A percentile compares a stretch with the other conserved stretches of the same genome.
These are phyloP conservation scores for Brachionus paranguensis DNA, from an alignment of 1,140 invertebrate genomes.

Conservation along the genomic window DNA sequence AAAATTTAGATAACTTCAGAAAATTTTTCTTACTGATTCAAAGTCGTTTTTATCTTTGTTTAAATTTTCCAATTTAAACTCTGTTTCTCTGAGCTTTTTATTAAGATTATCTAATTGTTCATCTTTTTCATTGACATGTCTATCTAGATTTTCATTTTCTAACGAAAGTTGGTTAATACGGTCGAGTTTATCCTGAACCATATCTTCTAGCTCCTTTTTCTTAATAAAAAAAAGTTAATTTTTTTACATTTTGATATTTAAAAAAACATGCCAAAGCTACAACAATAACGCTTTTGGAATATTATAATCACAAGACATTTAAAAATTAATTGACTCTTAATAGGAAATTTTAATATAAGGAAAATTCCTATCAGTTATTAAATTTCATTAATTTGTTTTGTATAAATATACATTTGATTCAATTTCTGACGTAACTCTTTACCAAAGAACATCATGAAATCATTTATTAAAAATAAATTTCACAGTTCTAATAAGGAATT, in stretches of 20 bases:
- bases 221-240: background rate
- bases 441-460: no score
- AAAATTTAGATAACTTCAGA: background rate
- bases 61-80: background rate
- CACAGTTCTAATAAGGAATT: no score
- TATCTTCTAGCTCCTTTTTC: slow-evolving; percentile 5
- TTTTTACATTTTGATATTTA: background rate
- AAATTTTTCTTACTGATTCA: background rate
- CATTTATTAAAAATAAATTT: no score
- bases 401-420: no score
- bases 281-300: background rate
- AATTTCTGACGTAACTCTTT: no score
- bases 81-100: background rate
- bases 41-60: background rate
- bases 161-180: background rate
- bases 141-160: slow-evolving; percentile 15
- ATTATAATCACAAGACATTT: background rate
- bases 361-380: no score
- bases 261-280: background rate
- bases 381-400: no score
- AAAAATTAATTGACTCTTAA: background rate
- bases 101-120: background rate
- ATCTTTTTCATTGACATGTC: background rate
- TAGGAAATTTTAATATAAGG: no score
- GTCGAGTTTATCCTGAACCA: background rate